These are phyloP conservation scores for Stratiomys singularior DNA, from an alignment of 2,888 invertebrate species.

Conservation along the genomic window DNA sequence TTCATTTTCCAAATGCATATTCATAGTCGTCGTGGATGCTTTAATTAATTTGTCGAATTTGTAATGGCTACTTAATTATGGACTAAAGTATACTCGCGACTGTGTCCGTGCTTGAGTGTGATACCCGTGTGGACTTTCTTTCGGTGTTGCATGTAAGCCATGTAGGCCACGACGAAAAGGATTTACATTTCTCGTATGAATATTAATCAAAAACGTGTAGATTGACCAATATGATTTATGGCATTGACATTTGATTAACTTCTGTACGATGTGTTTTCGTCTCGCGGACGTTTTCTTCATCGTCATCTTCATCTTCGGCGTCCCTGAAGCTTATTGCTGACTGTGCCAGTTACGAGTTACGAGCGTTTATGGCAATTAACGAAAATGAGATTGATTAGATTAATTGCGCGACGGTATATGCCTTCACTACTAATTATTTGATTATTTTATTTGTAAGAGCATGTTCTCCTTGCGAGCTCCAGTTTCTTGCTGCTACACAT, in stretches of 20 bases:
- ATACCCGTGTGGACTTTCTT: conserved; percentile 12
- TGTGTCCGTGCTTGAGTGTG: not conserved
- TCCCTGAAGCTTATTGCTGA: not conserved
- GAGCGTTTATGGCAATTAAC: conserved; percentile 25
- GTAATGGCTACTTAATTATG: conserved; percentile 51
- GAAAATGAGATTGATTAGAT: conserved; percentile 39
- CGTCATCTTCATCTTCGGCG: not conserved
- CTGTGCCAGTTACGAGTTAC: conserved; percentile 17
- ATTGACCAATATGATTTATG: conserved; percentile 51
- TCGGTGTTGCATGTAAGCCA: conserved; percentile 1
- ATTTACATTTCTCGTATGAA: conserved; percentile 47
- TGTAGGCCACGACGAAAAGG: not conserved
- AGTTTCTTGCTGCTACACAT: too few relatives aligned
- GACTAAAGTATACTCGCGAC: not conserved
- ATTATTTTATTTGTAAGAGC: not conserved
- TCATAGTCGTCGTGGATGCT: not conserved
- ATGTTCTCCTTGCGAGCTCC: not conserved
- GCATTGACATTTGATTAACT: conserved; percentile 52
- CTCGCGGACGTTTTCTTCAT: not conserved
- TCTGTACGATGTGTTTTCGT: conserved; percentile 32
- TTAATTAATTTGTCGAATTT: conserved; percentile 52
- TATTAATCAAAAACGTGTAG: conserved; percentile 45
- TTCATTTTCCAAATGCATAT: not conserved
- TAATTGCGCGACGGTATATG: conserved; percentile 9
- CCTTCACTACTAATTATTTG: not conserved